phyloP scores from a whole-genome alignment of 2,888 invertebrate genomes.

The Bruchidius siliquastri region DNA sequence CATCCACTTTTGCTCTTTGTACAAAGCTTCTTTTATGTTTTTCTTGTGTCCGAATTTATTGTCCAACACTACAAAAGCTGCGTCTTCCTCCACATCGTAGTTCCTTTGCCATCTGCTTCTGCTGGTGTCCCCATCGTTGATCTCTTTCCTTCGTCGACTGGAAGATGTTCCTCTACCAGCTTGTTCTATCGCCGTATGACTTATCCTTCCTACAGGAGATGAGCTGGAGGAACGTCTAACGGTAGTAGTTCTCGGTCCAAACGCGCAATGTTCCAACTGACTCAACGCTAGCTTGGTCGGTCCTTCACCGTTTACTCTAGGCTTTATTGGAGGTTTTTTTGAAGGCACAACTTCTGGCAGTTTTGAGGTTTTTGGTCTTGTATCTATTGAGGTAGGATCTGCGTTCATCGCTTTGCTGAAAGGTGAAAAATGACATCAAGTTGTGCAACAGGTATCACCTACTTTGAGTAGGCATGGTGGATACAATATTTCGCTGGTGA shows the following conservation, averaged over 20 bases:
- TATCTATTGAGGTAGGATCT: constrained; percentile 1
- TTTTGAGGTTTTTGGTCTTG: constrained; percentile 5
- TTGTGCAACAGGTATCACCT: no score
- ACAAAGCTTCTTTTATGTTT: constrained; percentile 25
- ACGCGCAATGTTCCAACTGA: constrained; percentile 6
- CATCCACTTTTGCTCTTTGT: constrained; percentile 24
- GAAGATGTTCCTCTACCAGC: neutral
- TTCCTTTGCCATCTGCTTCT: constrained; percentile 5
- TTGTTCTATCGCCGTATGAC: neutral
- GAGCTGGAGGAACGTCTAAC: constrained; percentile 8
- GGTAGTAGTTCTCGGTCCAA: constrained; percentile 4
- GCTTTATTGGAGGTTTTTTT: constrained; percentile 2
- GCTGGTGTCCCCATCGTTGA: neutral
- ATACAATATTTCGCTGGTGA: no score
- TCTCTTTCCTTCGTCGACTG: neutral
- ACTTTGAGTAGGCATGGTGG: no score
- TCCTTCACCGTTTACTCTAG: neutral
- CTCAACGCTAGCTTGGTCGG: constrained; percentile 4
- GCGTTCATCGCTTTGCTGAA: neutral
- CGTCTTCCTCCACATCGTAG: constrained; percentile 17
- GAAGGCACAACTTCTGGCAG: neutral
- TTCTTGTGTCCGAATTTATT: constrained; percentile 15
- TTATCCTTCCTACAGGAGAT: constrained; percentile 7
- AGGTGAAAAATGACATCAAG: neutral
- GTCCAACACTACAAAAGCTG: constrained; percentile 33